These are phyloP conservation scores for Gobiocypris rarus DNA, from an alignment of 2,113 vertebrate species.

Conservation along the genomic window DNA sequence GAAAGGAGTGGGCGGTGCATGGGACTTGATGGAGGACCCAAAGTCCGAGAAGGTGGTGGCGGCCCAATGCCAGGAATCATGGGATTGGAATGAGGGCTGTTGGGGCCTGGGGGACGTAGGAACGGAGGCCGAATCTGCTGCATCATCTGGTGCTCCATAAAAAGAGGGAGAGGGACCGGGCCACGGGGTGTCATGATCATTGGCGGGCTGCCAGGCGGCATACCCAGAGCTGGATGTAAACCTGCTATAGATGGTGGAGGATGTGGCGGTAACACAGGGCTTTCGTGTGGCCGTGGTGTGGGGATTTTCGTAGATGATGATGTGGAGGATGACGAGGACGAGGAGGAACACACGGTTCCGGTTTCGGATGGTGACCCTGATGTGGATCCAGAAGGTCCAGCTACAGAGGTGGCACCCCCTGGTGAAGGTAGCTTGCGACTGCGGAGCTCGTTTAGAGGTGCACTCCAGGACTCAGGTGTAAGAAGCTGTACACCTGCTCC, in stretches of 20 bases:
- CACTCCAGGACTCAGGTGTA: conserved; percentile 98
- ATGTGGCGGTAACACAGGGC: conserved; percentile 82
- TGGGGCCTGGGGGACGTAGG: conserved; percentile 87
- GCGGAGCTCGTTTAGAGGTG: conserved; percentile 89
- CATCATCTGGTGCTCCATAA: conserved; percentile 99
- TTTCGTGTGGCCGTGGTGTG: conserved; percentile 92
- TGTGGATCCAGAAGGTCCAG: conserved; percentile 85
- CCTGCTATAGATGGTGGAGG: conserved; percentile 80
- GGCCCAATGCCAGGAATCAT: conserved; percentile 93
- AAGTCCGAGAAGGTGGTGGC: conserved; percentile 82
- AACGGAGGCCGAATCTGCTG: conserved; percentile 94
- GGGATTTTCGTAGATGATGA: conserved; percentile 90
- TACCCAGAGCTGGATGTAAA: conserved; percentile 89
- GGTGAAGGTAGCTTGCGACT: conserved; percentile 90
- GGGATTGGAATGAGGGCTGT: conserved; percentile 92
- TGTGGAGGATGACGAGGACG: conserved; percentile 85
- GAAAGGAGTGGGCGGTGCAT: conserved; percentile 95
- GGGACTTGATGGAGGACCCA: conserved; percentile 90
- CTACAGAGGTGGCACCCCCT: conserved; percentile 77
- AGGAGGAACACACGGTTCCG: conserved; percentile 85
- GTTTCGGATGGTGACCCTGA: conserved; percentile 88
- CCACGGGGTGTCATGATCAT: conserved; percentile 99
- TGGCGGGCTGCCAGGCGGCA: conserved; percentile 91
- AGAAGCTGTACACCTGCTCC: conserved; percentile 92
- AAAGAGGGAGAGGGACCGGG: conserved; percentile 93